These are phyloP conservation scores for Percina caprodes DNA, from an alignment of 2,113 vertebrate species.

Conservation along the genomic window DNA sequence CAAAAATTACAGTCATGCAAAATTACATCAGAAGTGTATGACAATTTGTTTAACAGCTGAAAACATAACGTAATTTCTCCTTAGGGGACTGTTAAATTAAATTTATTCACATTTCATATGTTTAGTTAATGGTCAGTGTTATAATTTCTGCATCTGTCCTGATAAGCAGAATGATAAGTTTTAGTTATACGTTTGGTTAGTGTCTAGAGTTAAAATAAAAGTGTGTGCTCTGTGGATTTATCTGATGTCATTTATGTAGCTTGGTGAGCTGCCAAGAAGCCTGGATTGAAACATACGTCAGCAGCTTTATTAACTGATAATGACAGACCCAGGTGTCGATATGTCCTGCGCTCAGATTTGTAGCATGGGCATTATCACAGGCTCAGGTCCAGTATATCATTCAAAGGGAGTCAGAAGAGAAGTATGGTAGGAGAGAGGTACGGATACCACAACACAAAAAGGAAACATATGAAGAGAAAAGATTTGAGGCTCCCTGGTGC, in stretches of 20 bases:
- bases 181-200: slow-evolving; percentile 35
- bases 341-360: slow-evolving; percentile 82
- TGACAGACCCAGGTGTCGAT: slow-evolving; percentile 81
- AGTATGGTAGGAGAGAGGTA: slow-evolving; percentile 41
- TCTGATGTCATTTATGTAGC: slow-evolving; percentile 68
- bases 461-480: slow-evolving; percentile 31
- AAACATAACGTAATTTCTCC: not conserved
- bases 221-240: slow-evolving; percentile 67
- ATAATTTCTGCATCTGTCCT: slow-evolving; percentile 7
- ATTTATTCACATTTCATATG: not conserved
- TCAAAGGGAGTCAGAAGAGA: slow-evolving; percentile 58
- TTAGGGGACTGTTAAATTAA: not conserved
- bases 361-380: slow-evolving; percentile 76
- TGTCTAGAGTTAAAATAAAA: slow-evolving; percentile 37
- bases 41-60: slow-evolving; percentile 1
- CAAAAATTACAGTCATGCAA: not conserved
- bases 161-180: slow-evolving; percentile 23
- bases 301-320: slow-evolving; percentile 82
- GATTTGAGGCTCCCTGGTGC: slow-evolving; percentile 48
- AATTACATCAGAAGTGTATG: not conserved
- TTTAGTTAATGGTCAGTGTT: slow-evolving; percentile 1
- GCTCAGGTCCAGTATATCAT: slow-evolving; percentile 78
- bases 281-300: slow-evolving; percentile 77
- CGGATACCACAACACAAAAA: slow-evolving; percentile 1
- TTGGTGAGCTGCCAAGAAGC: slow-evolving; percentile 71